phyloP scores from a whole-genome alignment of 2,797 vertebrate genomes.

The Synaphobranchus kaupii region DNA sequence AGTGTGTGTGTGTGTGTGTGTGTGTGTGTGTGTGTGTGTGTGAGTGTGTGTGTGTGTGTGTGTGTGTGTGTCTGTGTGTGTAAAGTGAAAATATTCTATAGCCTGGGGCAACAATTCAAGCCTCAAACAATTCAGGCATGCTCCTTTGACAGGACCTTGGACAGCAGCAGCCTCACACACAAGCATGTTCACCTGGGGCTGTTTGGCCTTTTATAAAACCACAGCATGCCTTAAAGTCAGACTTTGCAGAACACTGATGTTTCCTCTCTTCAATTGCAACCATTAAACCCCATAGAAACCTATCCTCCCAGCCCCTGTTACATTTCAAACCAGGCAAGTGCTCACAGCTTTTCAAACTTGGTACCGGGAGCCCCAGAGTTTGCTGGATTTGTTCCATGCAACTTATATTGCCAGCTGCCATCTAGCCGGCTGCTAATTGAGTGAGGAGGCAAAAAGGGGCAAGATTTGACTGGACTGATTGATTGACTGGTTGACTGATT shows the following conservation, averaged over 20 bases:
- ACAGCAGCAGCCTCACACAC: neutral
- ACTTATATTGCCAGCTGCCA: neutral
- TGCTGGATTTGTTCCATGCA: neutral
- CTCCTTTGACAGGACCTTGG: neutral
- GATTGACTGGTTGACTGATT: neutral
- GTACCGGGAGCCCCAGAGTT: neutral
- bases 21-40: neutral
- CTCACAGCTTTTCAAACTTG: neutral
- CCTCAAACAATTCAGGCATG: neutral
- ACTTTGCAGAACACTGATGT: too few relatives aligned
- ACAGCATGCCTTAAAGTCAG: neutral
- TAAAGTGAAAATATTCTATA: neutral
- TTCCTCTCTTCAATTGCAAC: too few relatives aligned
- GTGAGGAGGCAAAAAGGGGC: neutral
- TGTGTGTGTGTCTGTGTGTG: neutral
- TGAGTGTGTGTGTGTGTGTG: neutral
- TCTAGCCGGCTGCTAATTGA: neutral
- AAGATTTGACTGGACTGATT: neutral
- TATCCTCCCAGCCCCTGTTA: neutral
- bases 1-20: too few relatives aligned
- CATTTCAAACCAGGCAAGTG: neutral
- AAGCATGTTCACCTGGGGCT: neutral
- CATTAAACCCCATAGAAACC: neutral
- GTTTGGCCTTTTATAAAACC: neutral
- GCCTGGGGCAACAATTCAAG: too few relatives aligned